These are phyloP conservation scores for Lutjanus argentimaculatus DNA, from an alignment of 2,797 vertebrate species.

Conservation along the genomic window DNA sequence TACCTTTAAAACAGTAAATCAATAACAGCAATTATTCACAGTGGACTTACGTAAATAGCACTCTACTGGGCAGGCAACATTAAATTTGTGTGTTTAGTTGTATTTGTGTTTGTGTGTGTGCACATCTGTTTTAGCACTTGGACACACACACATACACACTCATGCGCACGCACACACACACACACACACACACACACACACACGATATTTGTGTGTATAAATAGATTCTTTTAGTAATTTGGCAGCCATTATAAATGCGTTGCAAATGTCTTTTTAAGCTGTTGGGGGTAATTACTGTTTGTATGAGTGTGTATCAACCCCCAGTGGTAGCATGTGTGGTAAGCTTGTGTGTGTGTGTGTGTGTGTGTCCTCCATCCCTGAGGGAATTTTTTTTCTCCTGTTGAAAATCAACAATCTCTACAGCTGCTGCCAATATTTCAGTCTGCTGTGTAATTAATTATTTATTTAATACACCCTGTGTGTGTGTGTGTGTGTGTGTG, in stretches of 20 bases:
- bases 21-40: constrained; percentile 49
- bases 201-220: constrained; percentile 30
- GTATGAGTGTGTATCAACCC: constrained; percentile 57
- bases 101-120: constrained; percentile 17
- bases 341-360: constrained; percentile 22
- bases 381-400: constrained; percentile 49
- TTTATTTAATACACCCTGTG: constrained; percentile 75
- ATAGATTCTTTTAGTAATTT: constrained; percentile 66
- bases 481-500: constrained; percentile 19
- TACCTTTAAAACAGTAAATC: constrained; percentile 42
- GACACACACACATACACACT: background rate
- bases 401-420: constrained; percentile 60
- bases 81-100: constrained; percentile 2
- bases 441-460: constrained; percentile 69
- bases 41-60: constrained; percentile 20
- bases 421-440: constrained; percentile 70
- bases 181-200: constrained; percentile 7
- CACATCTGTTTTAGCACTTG: constrained; percentile 15
- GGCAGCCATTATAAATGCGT: constrained; percentile 54
- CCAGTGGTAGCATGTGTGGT: constrained; percentile 35
- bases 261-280: constrained; percentile 72
- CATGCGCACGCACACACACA: background rate
- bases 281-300: constrained; percentile 69
- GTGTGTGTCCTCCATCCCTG: constrained; percentile 5
- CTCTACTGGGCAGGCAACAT: constrained; percentile 27